A percentile compares a stretch with the other conserved stretches of the same genome.
Evolutionary conservation across 2,113 vertebrate species (phyloP).

Genomic region (Zootoca vivipara): DNA sequence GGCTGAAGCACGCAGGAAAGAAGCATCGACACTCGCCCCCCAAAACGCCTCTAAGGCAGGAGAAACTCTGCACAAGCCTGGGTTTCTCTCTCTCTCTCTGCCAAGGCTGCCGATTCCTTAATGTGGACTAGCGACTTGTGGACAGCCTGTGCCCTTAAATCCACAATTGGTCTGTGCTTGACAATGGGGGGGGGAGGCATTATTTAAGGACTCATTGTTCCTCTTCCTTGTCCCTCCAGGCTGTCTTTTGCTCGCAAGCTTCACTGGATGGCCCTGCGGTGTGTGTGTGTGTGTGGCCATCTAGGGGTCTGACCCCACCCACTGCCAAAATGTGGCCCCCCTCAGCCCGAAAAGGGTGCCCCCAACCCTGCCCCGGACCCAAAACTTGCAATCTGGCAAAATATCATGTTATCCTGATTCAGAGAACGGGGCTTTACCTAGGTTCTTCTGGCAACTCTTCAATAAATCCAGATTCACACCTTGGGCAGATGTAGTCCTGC

Average conservation of each 20-base stretch:
- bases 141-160: not conserved
- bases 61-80: not conserved
- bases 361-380: no score
- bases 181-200: not conserved
- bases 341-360: not conserved
- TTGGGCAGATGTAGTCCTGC: slow-evolving; percentile 94
- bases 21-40: not conserved
- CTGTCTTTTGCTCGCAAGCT: no score
- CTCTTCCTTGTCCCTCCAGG: not conserved
- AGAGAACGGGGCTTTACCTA: slow-evolving; percentile 74
- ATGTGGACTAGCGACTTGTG: not conserved
- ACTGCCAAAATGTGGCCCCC: not conserved
- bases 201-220: not conserved
- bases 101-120: not conserved
- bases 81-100: not conserved
- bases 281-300: no score
- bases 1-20: not conserved
- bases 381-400: no score
- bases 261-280: no score
- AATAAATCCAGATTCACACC: slow-evolving; percentile 95
- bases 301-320: no score
- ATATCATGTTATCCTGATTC: no score
- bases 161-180: not conserved
- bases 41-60: no score
- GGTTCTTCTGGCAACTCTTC: slow-evolving; percentile 92